A percentile compares a stretch with the other conserved stretches of the same genome.
Conservation (phyloP, 37 sponge, comb jelly and placozoan species). For the Haliclona indistincta region DNA sequence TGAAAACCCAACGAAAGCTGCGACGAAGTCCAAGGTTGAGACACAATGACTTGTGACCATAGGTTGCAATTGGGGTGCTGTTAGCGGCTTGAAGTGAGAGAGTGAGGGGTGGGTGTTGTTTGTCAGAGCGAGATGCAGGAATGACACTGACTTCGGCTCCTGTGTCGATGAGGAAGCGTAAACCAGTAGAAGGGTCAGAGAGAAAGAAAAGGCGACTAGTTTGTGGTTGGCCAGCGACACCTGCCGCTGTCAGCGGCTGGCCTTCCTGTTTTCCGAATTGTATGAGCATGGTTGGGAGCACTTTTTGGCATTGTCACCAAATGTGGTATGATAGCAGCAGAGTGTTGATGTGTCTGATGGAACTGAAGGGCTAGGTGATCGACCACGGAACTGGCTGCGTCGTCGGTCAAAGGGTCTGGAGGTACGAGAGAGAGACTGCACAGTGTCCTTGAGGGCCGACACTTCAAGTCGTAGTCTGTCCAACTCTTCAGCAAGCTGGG, state of each 20-base stretch:
- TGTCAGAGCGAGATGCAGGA: slow-evolving; percentile 21
- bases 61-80: slow-evolving; percentile 20
- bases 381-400: neutral
- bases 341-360: neutral
- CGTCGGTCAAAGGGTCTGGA: neutral
- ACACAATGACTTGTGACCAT: slow-evolving; percentile 48
- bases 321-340: slow-evolving; percentile 61
- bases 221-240: slow-evolving; percentile 55
- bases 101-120: neutral
- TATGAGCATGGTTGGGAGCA: slow-evolving; percentile 46
- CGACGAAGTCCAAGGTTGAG: slow-evolving; percentile 62
- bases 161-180: slow-evolving; percentile 61
- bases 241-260: slow-evolving; percentile 63
- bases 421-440: neutral
- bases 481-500: neutral
- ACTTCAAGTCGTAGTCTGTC: neutral
- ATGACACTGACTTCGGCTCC: slow-evolving; percentile 52
- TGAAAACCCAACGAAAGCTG: slow-evolving; percentile 64
- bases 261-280: slow-evolving; percentile 45
- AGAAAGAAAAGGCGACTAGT: slow-evolving; percentile 58
- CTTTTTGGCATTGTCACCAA: slow-evolving; percentile 47
- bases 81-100: slow-evolving; percentile 26
- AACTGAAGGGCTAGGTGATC: neutral
- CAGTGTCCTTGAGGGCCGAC: neutral
- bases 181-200: slow-evolving; percentile 15